Percentiles rank a stretch among this genome's conserved stretches.
Evolutionary conservation across 2,888 invertebrate genomes (phyloP).

Genomic region (Leptopterna dolabrata): DNA sequence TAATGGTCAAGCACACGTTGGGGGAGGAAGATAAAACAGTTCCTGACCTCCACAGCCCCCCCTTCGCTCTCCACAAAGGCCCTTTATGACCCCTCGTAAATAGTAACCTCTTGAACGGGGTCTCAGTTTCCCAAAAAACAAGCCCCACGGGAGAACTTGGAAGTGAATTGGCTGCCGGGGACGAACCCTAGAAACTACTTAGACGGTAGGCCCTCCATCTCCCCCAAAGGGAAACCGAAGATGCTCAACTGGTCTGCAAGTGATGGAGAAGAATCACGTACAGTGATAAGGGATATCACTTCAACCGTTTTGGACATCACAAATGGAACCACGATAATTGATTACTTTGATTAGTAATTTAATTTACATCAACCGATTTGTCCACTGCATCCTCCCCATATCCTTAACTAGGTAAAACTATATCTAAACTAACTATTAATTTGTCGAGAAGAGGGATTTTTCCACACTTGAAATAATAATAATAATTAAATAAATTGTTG

Average conservation of each 20-base stretch:
- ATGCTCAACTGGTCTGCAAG: neutral
- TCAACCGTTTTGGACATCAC: no score
- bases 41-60: constrained; percentile 20
- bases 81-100: constrained; percentile 53
- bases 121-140: constrained; percentile 43
- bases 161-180: constrained; percentile 47
- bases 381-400: no score
- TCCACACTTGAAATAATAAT: no score
- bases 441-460: no score
- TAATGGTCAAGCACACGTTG: constrained; percentile 45
- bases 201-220: neutral
- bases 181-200: constrained; percentile 5
- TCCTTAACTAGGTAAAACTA: no score
- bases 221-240: neutral
- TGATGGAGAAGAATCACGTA: neutral
- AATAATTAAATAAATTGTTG: no score
- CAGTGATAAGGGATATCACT: neutral
- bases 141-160: constrained; percentile 45
- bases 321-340: no score
- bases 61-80: constrained; percentile 29
- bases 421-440: no score
- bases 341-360: no score
- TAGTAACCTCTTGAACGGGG: constrained; percentile 46
- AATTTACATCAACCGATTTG: no score
- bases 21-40: constrained; percentile 27